Evolutionary conservation across 2,888 invertebrate genomes (phyloP).

Genomic region (Clivina fossor): DNA sequence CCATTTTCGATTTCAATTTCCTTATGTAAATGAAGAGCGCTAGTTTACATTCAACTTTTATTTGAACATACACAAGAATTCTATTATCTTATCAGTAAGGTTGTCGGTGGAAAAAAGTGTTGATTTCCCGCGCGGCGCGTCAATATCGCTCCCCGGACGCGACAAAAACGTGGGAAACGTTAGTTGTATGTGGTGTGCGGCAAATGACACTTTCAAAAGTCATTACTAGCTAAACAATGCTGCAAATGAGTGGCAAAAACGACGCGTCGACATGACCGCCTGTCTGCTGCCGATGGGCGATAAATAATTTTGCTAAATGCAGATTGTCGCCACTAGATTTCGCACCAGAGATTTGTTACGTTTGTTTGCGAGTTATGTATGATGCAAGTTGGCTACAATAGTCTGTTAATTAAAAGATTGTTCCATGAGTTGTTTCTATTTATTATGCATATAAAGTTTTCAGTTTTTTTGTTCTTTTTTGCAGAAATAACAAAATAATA

Average conservation of each 20-base stretch:
- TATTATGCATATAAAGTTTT: too few species aligned
- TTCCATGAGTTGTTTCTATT: too few species aligned
- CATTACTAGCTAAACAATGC: constrained; percentile 34
- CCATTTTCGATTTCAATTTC: constrained; percentile 29
- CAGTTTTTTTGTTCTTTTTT: too few species aligned
- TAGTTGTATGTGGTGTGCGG: constrained; percentile 24
- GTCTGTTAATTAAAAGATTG: too few species aligned
- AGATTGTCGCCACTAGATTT: too few species aligned
- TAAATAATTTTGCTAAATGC: constrained; percentile 25
- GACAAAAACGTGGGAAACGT: too few species aligned
- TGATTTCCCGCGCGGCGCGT: constrained; percentile 31
- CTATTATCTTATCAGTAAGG: constrained; percentile 30
- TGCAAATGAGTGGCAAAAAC: constrained; percentile 33
- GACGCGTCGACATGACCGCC: constrained; percentile 22
- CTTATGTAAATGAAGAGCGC: constrained; percentile 24
- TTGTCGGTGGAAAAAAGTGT: constrained; percentile 23
- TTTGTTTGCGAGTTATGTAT: too few species aligned
- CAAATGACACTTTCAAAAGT: constrained; percentile 35
- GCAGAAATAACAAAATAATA: too few species aligned
- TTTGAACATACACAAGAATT: constrained; percentile 26
- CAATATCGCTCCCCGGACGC: too few species aligned
- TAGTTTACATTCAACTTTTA: constrained; percentile 30
- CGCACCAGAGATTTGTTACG: too few species aligned
- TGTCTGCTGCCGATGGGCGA: constrained; percentile 31
- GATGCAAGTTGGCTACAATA: too few species aligned